Evolutionary conservation across 2,888 invertebrate species (phyloP).

Genomic region (Melieria picta): DNA sequence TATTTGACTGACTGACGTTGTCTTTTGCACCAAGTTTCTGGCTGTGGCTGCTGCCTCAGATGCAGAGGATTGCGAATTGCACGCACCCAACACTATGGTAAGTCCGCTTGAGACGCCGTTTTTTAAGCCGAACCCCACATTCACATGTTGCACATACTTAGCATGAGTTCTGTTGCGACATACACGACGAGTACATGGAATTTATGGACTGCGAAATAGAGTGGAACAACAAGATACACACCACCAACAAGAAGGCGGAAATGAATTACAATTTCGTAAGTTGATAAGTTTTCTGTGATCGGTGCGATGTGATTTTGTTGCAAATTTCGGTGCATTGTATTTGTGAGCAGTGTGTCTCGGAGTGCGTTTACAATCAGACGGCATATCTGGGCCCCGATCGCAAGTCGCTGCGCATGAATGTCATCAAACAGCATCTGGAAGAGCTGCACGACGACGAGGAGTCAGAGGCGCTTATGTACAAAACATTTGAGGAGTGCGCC

Average conservation of each 20-base stretch:
- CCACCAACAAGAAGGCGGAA: constrained; percentile 43
- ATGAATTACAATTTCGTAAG: constrained; percentile 18
- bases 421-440: constrained; percentile 45
- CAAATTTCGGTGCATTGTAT: not conserved
- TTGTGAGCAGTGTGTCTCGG: constrained; percentile 50
- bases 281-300: constrained; percentile 49
- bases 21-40: too few relatives aligned
- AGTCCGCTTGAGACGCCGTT: too few relatives aligned
- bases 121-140: too few relatives aligned
- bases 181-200: constrained; percentile 50
- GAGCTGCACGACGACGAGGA: constrained; percentile 41
- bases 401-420: constrained; percentile 43
- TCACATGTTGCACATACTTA: too few relatives aligned
- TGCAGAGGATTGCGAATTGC: too few relatives aligned
- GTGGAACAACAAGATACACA: constrained; percentile 47
- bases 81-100: too few relatives aligned
- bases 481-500: constrained; percentile 50
- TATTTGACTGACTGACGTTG: too few relatives aligned
- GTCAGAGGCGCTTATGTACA: constrained; percentile 45
- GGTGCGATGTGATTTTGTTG: not conserved
- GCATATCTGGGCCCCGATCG: constrained; percentile 46
- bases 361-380: constrained; percentile 51
- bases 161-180: too few relatives aligned
- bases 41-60: too few relatives aligned
- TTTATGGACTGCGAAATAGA: constrained; percentile 49